Base-by-base conservation (phyloP, 2,797 vertebrate genomes). In the Chelon labrosus region DNA sequence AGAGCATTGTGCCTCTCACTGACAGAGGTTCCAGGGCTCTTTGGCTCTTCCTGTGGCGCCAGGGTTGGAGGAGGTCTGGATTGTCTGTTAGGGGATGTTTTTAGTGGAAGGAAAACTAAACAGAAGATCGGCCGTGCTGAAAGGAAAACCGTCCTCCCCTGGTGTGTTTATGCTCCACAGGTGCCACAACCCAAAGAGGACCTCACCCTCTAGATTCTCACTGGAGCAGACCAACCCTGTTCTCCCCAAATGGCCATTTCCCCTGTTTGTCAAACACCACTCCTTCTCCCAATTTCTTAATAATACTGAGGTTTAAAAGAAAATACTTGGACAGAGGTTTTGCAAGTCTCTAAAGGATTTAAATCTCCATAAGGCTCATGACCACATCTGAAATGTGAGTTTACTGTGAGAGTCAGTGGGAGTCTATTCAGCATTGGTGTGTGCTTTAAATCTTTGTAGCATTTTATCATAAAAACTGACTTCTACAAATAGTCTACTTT, bases 21-120 rank as follows among this genome's bases (percentile, higher is more conserved):
- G 82, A 87, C 79, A 70, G 70, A 74, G 82, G 84, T 76, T 89
- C 73, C 81, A 84, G 87, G 77, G 63, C 79, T 78, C 86, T 84
- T 80, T 67, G 38, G 77, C 73, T 88, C 83, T 92, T 91, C 90
- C 89, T 90, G 78, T 91, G 86, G 87, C 59, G 87, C 83, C 78
- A 59, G 65, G 71, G 57, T 60, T 62, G 70, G 65, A 85, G 84
- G 80, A 83, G 89, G 86, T 87, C 81, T 87, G 85, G 83, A 91
- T 92, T 92, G 89, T 91, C 87, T 92, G 86, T 86, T 80, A 84
- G 61, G 88, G 91, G 89, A 92, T 92, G 89, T 93, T 91, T 91
- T 88, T 63, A 82, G 84, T 89, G 70, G 79, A 88, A 87, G 83
- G 82, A 88, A 92, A 88, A 80, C 84, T 85, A 93, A 92, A 92